Evolutionary conservation across 2,888 invertebrate species (phyloP), one percentile per base, ranked within the genome.

Genomic region (Apotomis turbidana): DNA sequence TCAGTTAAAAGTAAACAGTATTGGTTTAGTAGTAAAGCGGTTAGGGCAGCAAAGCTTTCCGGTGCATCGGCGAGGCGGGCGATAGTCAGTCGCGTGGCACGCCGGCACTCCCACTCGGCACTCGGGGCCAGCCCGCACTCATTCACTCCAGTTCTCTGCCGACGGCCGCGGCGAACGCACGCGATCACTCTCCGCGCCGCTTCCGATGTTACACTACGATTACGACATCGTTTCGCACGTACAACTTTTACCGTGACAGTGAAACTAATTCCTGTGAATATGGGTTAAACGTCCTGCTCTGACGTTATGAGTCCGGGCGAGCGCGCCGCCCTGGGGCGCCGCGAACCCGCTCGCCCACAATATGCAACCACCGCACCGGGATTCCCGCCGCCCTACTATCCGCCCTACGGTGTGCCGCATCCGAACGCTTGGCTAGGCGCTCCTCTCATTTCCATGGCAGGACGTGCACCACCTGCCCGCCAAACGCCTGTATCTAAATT

Each of bases 371-470:
- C 90, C 83, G 90, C 93, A 85, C 89, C 92, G 87, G 90, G 91
- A 85, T 93, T 89, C 86, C 93, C 93, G 86, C 90, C 93, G 86
- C 91, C 93, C 81, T 93, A 90, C 84, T 93, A 91, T 83, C 93
- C 90, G 83, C 91, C 89, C 81, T 93, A 92, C 81, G 93, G 94
- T 74, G 90, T 93, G 78, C 92, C 91, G 78, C 92, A 92, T 82
- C 96, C 95, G 77, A 95, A 95, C 78, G 91, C 93, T 75, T 97
- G 97, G 96, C 95, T 97, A 49, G 97, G 97, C 76, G 96, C 96
- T 83, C 97, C 97, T 60, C 94, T 97, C 76, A 96, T 97, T 85
- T 97, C 97, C 64, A 96, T 96, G 93, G 95, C 96, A 76, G 95
- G 95, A 83, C 94, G 94, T 63, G 93, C 94, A 76, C 94, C 91